Percentiles rank a stretch among this genome's conserved stretches.
These are phyloP conservation scores for Pangasius mekongensis DNA, from an alignment of 2,797 vertebrate genomes.

Conservation along the genomic window DNA sequence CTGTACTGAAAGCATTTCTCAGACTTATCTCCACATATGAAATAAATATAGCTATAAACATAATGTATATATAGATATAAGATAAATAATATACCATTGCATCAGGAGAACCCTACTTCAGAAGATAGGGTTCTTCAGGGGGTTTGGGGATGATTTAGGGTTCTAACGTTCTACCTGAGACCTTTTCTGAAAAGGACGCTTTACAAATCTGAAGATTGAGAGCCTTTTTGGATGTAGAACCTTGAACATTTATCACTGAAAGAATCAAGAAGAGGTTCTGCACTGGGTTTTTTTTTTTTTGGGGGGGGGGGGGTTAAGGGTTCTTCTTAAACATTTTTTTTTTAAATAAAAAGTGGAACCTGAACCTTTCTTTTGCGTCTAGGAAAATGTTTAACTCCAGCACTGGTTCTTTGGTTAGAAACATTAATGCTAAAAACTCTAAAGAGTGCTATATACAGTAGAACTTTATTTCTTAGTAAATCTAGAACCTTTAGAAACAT, in stretches of 20 bases:
- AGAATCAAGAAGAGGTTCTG: not conserved
- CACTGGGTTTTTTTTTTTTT: not conserved
- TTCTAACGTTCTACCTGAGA: not conserved
- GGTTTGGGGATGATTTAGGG: not conserved
- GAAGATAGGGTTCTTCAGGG: not conserved
- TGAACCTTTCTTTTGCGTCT: not conserved
- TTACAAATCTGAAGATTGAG: not conserved
- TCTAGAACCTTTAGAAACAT: not conserved
- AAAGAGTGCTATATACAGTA: not conserved
- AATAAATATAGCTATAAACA: not conserved
- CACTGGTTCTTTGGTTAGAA: not conserved
- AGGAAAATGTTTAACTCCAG: not conserved
- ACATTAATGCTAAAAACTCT: not conserved
- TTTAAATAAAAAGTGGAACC: not conserved
- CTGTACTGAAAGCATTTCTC: slow-evolving; percentile 44
- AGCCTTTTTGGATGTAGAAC: not conserved
- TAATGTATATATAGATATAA: too few relatives aligned
- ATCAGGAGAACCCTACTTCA: not conserved
- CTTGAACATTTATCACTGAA: not conserved
- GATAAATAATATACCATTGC: not conserved
- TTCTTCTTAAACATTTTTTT: not conserved
- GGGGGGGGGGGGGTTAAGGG: not conserved
- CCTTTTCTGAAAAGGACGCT: not conserved
- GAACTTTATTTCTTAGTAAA: not conserved
- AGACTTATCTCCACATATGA: not conserved